A percentile compares a stretch with the other conserved stretches of the same genome.
phyloP scores from a whole-genome alignment of 2,113 vertebrate species.

The Coturnix japonica region DNA sequence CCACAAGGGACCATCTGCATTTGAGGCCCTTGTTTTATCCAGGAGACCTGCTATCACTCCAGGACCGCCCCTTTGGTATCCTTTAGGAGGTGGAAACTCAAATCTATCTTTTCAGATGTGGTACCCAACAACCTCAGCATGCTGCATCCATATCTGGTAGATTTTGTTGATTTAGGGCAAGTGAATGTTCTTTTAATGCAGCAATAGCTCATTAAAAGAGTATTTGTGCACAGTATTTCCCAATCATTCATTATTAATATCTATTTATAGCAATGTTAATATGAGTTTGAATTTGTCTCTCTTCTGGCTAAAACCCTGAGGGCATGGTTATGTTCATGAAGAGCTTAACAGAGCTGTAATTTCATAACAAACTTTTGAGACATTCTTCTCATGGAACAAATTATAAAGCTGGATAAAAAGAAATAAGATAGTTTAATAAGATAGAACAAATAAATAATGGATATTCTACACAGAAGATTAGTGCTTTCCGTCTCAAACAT shows the following conservation, averaged over 20 bases:
- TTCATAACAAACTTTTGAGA: constrained; percentile 25
- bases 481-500: background rate
- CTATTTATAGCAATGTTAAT: background rate
- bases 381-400: background rate
- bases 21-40: background rate
- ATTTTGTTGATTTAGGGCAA: background rate
- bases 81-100: background rate
- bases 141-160: background rate
- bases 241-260: background rate
- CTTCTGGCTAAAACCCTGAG: background rate
- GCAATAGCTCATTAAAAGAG: background rate
- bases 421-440: background rate
- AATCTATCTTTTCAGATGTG: background rate
- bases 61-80: background rate
- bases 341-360: background rate
- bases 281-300: background rate
- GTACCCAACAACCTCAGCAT: background rate
- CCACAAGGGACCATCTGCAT: background rate
- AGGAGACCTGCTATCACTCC: background rate
- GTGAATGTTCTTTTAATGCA: background rate
- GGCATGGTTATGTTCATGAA: background rate
- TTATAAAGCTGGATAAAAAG: background rate
- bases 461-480: background rate
- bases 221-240: too few species aligned
- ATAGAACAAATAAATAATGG: constrained; percentile 37